Percentiles rank a stretch among this genome's conserved stretches.
Evolutionary conservation across 2,888 invertebrate genomes (phyloP).

Genomic region (Drosophila vallismaia): DNA sequence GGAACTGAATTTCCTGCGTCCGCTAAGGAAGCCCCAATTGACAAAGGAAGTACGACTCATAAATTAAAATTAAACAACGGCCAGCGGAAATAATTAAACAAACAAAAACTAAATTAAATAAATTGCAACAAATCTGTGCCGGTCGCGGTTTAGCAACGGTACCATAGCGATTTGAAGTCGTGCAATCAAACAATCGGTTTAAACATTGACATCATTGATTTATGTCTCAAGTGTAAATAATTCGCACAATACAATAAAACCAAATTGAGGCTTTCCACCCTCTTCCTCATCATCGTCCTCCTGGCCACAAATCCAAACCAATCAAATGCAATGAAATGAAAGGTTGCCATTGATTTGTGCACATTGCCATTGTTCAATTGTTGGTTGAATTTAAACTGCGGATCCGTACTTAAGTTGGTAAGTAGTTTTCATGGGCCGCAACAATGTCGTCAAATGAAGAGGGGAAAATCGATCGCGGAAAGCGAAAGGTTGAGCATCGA

Average conservation of each 20-base stretch:
- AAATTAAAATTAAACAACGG: slow-evolving; percentile 15
- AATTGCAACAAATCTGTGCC: slow-evolving; percentile 28
- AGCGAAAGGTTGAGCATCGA: slow-evolving; percentile 35
- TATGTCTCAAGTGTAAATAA: slow-evolving; percentile 69
- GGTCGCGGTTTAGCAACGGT: slow-evolving; percentile 43
- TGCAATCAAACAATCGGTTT: slow-evolving; percentile 23
- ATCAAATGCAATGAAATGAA: slow-evolving; percentile 50
- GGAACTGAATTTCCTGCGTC: slow-evolving; percentile 66
- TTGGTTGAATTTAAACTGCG: slow-evolving; percentile 26
- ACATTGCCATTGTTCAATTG: slow-evolving; percentile 35
- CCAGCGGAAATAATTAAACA: slow-evolving; percentile 35
- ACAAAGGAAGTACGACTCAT: slow-evolving; percentile 47
- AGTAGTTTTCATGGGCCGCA: slow-evolving; percentile 12
- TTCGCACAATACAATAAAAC: slow-evolving; percentile 46
- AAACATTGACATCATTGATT: slow-evolving; percentile 60
- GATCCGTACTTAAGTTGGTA: slow-evolving; percentile 28
- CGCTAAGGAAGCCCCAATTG: slow-evolving; percentile 24
- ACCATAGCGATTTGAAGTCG: slow-evolving; percentile 25
- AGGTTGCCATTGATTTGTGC: slow-evolving; percentile 42
- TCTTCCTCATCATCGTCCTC: neutral
- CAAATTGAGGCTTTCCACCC: slow-evolving; percentile 39
- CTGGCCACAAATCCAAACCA: slow-evolving; percentile 18
- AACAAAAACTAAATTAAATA: slow-evolving; percentile 33
- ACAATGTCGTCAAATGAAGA: slow-evolving; percentile 26
- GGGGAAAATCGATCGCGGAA: slow-evolving; percentile 20